Evolutionary conservation across 2,797 vertebrate species (phyloP).

Genomic region (Pangasius krempfi): DNA sequence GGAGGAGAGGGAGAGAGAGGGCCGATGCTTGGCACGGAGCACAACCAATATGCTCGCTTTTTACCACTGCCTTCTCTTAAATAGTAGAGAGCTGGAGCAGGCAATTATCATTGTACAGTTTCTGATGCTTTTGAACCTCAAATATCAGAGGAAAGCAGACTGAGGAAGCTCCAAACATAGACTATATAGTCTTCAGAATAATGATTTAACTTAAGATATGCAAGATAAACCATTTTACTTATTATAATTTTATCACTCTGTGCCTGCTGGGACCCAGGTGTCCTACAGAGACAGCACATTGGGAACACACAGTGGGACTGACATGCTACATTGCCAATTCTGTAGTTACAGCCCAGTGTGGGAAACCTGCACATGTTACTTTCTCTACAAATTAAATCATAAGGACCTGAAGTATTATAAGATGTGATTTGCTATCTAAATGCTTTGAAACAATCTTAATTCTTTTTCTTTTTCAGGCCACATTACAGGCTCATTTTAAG

Average conservation of each 20-base stretch:
- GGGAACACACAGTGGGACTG: conserved; percentile 47
- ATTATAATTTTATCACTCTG: conserved; percentile 29
- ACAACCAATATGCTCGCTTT: conserved; percentile 78
- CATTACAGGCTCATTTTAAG: neutral
- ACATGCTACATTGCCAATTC: conserved; percentile 50
- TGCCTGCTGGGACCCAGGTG: conserved; percentile 62
- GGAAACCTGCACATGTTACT: conserved; percentile 30
- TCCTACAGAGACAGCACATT: conserved; percentile 50
- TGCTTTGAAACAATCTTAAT: neutral
- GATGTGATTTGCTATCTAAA: conserved; percentile 11
- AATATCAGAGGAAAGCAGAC: neutral
- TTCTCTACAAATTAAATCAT: conserved; percentile 44
- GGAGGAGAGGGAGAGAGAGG: conserved; percentile 48
- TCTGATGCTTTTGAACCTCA: conserved; percentile 28
- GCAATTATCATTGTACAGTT: conserved; percentile 51
- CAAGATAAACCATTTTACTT: conserved; percentile 13
- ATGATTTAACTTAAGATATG: neutral
- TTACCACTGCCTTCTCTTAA: conserved; percentile 47
- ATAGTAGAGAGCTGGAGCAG: conserved; percentile 36
- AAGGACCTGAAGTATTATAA: conserved; percentile 32
- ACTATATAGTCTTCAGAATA: neutral
- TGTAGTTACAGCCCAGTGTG: conserved; percentile 51
- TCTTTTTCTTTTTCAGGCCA: neutral
- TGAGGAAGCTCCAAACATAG: neutral
- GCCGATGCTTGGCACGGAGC: conserved; percentile 80